Evolutionary conservation across 2,797 vertebrate species (phyloP).

Genomic region (Euphonia xanthogaster): DNA sequence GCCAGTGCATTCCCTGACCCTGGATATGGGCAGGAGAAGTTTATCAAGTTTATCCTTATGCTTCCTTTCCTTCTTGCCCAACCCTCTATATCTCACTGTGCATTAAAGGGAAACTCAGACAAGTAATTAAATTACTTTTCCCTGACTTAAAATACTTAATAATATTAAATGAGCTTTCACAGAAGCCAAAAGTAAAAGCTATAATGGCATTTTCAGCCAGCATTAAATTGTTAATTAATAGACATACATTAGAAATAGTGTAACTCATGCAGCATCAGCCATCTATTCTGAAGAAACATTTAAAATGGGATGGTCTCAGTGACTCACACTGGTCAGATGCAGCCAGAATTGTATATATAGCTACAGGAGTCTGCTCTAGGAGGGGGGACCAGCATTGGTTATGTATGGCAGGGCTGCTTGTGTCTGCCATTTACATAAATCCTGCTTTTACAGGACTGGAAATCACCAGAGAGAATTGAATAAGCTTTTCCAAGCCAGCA

Average conservation of each 20-base stretch:
- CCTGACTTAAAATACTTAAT: slow-evolving; percentile 7
- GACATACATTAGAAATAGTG: background rate
- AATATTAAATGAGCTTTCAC: slow-evolving; percentile 40
- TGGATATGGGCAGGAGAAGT: background rate
- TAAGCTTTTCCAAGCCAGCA: background rate
- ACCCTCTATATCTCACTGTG: background rate
- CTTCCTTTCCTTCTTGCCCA: background rate
- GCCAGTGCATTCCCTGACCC: background rate
- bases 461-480: background rate
- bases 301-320: background rate
- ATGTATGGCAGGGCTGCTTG: background rate
- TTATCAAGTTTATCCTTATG: background rate
- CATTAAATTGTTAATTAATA: slow-evolving; percentile 47
- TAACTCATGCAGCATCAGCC: background rate
- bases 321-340: background rate
- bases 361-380: background rate
- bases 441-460: background rate
- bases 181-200: slow-evolving; percentile 19
- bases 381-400: background rate
- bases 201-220: slow-evolving; percentile 19
- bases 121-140: slow-evolving; percentile 45
- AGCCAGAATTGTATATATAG: background rate
- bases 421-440: background rate
- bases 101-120: slow-evolving; percentile 2
- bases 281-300: background rate